These are phyloP conservation scores for Drosophila subobscura DNA, from an alignment of 1,140 invertebrate species.

Conservation along the genomic window DNA sequence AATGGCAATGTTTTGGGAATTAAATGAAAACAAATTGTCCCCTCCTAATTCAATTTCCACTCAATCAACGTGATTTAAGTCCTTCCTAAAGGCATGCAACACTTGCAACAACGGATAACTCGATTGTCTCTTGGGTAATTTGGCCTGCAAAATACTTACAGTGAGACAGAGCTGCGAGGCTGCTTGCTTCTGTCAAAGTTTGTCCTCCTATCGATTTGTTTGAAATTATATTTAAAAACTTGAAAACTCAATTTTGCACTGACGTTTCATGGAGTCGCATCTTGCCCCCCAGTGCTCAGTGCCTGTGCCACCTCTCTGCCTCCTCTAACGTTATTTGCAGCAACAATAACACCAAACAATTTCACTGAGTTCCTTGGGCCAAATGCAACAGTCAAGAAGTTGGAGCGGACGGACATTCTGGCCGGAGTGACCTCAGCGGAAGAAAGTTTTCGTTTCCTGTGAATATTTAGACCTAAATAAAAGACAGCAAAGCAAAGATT, in stretches of 20 bases:
- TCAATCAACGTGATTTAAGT: slow-evolving; percentile 64
- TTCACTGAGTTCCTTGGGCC: slow-evolving; percentile 31
- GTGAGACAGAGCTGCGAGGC: neutral
- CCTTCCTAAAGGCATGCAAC: slow-evolving; percentile 10
- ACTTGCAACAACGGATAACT: slow-evolving; percentile 52
- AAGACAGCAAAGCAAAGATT: slow-evolving; percentile 43
- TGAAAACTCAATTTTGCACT: slow-evolving; percentile 68
- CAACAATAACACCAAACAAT: slow-evolving; percentile 33
- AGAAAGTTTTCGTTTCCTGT: slow-evolving; percentile 44
- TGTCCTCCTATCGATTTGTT: slow-evolving; percentile 75
- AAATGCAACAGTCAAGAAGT: slow-evolving; percentile 69
- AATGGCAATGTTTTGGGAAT: slow-evolving; percentile 43
- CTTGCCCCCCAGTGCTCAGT: too few relatives aligned
- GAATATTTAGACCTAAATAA: slow-evolving; percentile 77
- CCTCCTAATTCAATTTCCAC: slow-evolving; percentile 66
- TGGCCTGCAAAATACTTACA: slow-evolving; percentile 12
- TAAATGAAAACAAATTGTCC: slow-evolving; percentile 73
- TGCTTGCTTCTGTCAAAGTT: slow-evolving; percentile 44
- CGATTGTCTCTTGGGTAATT: slow-evolving; percentile 64
- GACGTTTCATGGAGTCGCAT: slow-evolving; percentile 40
- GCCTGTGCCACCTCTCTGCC: too few relatives aligned
- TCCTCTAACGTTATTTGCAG: slow-evolving; percentile 9
- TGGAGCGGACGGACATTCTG: slow-evolving; percentile 21
- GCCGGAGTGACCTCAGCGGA: slow-evolving; percentile 42
- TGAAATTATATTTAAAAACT: slow-evolving; percentile 76